These are phyloP conservation scores for Zenarchopterus dispar DNA, from an alignment of 2,797 vertebrate genomes.

Conservation along the genomic window DNA sequence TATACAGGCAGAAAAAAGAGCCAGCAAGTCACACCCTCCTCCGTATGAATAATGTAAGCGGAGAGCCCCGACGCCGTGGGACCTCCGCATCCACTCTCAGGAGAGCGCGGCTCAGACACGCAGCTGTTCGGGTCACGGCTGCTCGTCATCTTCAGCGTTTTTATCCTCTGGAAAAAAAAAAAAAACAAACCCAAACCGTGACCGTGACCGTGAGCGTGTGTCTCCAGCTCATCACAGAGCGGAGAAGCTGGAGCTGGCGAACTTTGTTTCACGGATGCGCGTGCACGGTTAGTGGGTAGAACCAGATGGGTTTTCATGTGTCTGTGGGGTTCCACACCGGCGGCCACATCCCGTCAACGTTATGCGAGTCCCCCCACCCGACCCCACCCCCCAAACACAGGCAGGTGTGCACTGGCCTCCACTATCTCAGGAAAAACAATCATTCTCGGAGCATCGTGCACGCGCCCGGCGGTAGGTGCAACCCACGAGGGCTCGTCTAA, in stretches of 20 bases:
- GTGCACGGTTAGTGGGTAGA: neutral
- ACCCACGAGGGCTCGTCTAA: slow-evolving; percentile 45
- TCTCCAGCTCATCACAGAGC: no score
- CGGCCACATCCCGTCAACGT: slow-evolving; percentile 57
- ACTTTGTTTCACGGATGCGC: no score
- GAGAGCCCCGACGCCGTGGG: slow-evolving; percentile 76
- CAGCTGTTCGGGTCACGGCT: slow-evolving; percentile 17
- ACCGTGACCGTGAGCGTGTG: no score
- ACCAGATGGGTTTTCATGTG: neutral
- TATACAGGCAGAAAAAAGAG: slow-evolving; percentile 86
- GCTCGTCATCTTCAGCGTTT: no score
- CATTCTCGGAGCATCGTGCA: no score
- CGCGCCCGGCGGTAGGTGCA: no score
- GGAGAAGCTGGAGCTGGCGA: no score
- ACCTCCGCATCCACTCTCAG: slow-evolving; percentile 58
- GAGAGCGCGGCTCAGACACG: slow-evolving; percentile 26
- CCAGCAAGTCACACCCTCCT: slow-evolving; percentile 86
- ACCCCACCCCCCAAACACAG: slow-evolving; percentile 45
- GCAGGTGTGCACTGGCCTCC: slow-evolving; percentile 66
- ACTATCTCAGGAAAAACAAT: slow-evolving; percentile 19
- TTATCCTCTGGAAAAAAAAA: no score
- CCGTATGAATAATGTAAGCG: slow-evolving; percentile 87
- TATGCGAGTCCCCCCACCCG: slow-evolving; percentile 58
- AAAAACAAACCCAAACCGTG: no score
- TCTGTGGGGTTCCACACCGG: slow-evolving; percentile 12